Base-by-base conservation (phyloP, 2,113 vertebrate genomes). In the Sinocyclocheilus anophthalmus region DNA sequence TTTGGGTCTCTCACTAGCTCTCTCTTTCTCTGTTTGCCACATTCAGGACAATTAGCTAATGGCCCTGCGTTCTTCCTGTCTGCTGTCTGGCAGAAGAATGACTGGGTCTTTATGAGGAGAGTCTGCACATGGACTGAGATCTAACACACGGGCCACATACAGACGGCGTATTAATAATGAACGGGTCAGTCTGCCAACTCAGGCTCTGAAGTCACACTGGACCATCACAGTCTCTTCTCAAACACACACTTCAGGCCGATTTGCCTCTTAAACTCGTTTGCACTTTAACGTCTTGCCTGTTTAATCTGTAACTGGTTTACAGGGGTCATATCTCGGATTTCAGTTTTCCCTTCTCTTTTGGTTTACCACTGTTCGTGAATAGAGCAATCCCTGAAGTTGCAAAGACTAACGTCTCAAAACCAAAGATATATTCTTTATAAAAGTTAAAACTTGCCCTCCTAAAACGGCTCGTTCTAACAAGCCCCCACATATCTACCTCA, bases 11-110 rank as follows among this genome's bases (percentile, higher is more conserved):
- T 73, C 24, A 9, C 55, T 26, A 24, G 3, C 33, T 24, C 37
- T 63, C 24, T n/a, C 48, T 37, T 30, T 67, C 13, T 39, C 7
- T 42, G n/a, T 42, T 9, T 70, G 55, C 76, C 24, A 24, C 86
- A 78, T 30, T 78, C 30, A 83, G 70, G 73, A 80, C 72, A 87
- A 87, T 85, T 83, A 87, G 86, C 86, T 89, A 89, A 89, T 87
- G 83, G 79, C 22, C 48, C 37, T 26, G 59, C 13, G n/a, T 76
- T 70, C 33, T n/a, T 85, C 59, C 72, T 69, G 77, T 81, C 53
- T 30, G 72, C 65, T 76, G 83, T 85, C 50, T 75, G 78, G 79
- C 77, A 67, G 77, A 80, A 83, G 53, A 61, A 33, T 37, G 26
- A 53, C 24, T 39, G 39, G 16, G 63, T 77, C 37, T 75, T 75